Evolutionary conservation across 2,113 vertebrate species (phyloP), one percentile per base, ranked within the genome.

Genomic region (Petrocephalus zakoni): DNA sequence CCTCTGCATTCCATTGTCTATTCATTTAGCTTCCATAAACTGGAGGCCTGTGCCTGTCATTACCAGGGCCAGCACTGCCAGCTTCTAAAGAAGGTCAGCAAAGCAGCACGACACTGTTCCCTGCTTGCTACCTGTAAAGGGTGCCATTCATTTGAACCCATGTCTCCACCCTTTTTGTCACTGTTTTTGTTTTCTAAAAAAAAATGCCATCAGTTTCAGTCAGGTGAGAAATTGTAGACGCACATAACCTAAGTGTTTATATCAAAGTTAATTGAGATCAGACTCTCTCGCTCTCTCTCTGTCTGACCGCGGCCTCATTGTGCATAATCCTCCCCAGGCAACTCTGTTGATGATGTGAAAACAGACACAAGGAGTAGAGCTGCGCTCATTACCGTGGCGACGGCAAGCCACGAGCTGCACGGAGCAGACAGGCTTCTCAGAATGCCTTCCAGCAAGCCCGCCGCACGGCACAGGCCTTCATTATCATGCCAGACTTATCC

Each of bases 241-340:
- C 68, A 84, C 51, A 51, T 89, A 89, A 89, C 61, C 86, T 83
- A 68, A 84, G 17, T 91, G 86, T 68, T 91, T 91, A n/a, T 89
- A 89, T 89, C 86, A 47, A 88, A 89, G 46, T 88, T 92, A 90
- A 91, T 89, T 90, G 85, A 91, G 88, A 90, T 91, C 61, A 90
- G 88, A 68, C 34, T 42, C 72, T 5, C 34, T 53, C 58, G n/a
- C 42, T 49, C 19, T 53, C 58, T 49, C 42, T 49, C 19, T 49
- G 82, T 92, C 88, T 91, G 87, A 89, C 90, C 88, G 58, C 53
- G 85, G 86, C n/a, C 22, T 81, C 47, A 51, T 78, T 87, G 64
- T 52, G 75, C 34, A 21, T 81, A 52, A 91, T n/a, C 85, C 89
- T 87, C 88, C 85, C 84, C 81, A 42, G 86, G 88, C 89, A 89